Conservation (phyloP, 2,888 invertebrate species). For the Caenorhabditis plicata region DNA sequence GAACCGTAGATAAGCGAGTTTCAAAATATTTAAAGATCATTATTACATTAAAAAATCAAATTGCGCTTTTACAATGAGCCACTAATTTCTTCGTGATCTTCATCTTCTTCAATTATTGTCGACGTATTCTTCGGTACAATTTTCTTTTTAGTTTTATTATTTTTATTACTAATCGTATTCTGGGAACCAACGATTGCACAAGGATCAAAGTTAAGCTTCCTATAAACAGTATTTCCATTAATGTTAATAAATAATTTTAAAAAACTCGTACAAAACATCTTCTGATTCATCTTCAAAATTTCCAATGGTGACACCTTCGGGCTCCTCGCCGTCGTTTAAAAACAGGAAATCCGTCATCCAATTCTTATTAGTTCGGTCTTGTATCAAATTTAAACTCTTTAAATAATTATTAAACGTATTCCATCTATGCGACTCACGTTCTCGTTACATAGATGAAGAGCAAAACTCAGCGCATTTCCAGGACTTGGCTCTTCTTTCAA, state of each 20-base stretch:
- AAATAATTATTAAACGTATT: neutral
- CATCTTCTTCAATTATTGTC: no score
- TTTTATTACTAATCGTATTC: no score
- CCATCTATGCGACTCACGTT: constrained; percentile 12
- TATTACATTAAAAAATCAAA: no score
- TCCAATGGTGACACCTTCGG: constrained; percentile 7
- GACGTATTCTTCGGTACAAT: no score
- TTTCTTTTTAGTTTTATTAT: no score
- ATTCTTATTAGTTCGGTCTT: constrained; percentile 16
- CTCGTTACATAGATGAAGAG: constrained; percentile 26
- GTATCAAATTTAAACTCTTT: constrained; percentile 15
- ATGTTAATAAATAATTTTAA: neutral
- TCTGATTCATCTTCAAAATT: neutral
- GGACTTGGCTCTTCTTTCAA: constrained; percentile 16
- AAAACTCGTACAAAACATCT: neutral
- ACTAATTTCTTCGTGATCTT: no score
- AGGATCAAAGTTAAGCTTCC: constrained; percentile 14
- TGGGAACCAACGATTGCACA: constrained; percentile 13
- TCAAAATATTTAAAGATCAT: no score
- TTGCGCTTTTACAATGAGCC: no score
- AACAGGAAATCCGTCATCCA: constrained; percentile 32
- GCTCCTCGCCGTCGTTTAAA: constrained; percentile 14
- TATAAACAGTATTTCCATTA: no score
- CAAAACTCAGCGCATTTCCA: constrained; percentile 16
- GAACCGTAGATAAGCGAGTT: no score